Base-by-base conservation (phyloP, 2,797 vertebrate species). In the Lemur catta region DNA sequence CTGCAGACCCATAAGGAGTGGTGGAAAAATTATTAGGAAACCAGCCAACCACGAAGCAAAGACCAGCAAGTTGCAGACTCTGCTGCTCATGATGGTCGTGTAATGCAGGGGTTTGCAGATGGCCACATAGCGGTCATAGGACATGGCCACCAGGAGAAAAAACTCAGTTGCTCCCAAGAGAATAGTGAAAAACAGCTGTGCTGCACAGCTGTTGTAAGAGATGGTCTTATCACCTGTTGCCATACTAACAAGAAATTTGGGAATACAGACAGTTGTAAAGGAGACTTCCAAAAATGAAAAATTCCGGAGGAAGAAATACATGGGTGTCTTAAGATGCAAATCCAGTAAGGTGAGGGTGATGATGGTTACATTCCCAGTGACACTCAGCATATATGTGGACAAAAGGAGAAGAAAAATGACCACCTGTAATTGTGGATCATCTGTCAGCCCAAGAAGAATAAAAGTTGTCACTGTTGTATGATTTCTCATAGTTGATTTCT, bases 261-360 rank as follows among this genome's bases (percentile, higher is more conserved):
- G 96, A n/a, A 97, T 95, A 22, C 93, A 95, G 41, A 95, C 96
- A 28, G 95, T 95, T n/a, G 97, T 97, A 59, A 97, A 96, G 0
- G 82, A 92, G 46, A 97, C 90, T 95, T 98, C 97, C 89, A 97
- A 93, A 88, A 91, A 69, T 38, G 97, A 98, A 67, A 97, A 97
- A 81, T 98, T 98, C 18, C 43, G 46, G 61, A 98, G 95, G 52
- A 98, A 98, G 80, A 97, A 97, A 65, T 98, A 98, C 96, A 98
- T 98, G 30, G 97, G 96, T 13, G 92, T 97, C 82, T 98, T 96
- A 24, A 98, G 96, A 57, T 86, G 95, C 59, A 82, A 89, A 79
- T 97, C 84, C 35, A 97, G 43, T 2, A 97, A 10, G 2, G 95
- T 97, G 35, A 98, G 88, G 7, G 55, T 35, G n/a, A 98, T 97